A percentile compares a stretch with the other conserved stretches of the same genome.
phyloP scores from a whole-genome alignment of 2,888 invertebrate species.

The Sinotaia quadrata region DNA sequence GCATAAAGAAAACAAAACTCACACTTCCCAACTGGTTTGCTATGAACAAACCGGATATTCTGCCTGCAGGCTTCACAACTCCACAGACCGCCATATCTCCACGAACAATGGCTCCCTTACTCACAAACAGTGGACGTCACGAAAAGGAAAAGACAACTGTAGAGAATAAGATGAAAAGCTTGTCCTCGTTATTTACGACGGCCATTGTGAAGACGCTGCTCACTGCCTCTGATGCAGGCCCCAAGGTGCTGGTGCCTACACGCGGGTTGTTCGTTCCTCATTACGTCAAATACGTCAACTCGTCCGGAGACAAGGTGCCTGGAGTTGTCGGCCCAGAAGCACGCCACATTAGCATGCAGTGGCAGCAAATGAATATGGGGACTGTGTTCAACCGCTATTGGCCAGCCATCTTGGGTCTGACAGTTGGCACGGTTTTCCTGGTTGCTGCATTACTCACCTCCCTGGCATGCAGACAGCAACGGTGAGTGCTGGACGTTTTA shows the following conservation, averaged over 20 bases:
- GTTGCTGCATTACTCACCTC: slow-evolving; percentile 46
- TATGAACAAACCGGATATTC: too few relatives aligned
- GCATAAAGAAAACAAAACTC: slow-evolving; percentile 1
- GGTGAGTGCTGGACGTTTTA: slow-evolving; percentile 33
- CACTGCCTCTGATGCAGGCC: slow-evolving; percentile 26
- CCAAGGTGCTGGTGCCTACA: slow-evolving; percentile 36
- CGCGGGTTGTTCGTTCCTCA: slow-evolving; percentile 35
- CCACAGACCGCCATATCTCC: too few relatives aligned
- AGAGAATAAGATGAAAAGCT: too few relatives aligned
- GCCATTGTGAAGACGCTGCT: slow-evolving; percentile 13
- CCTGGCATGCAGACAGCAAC: slow-evolving; percentile 42
- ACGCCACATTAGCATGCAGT: slow-evolving; percentile 24
- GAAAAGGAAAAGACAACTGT: too few relatives aligned
- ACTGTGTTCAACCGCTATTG: slow-evolving; percentile 46
- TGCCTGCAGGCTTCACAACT: too few relatives aligned
- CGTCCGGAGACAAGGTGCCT: neutral
- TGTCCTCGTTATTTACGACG: too few relatives aligned
- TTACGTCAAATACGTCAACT: neutral
- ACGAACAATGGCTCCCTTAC: too few relatives aligned
- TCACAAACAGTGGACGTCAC: too few relatives aligned
- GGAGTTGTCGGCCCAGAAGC: slow-evolving; percentile 27
- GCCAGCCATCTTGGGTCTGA: slow-evolving; percentile 48
- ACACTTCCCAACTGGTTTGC: slow-evolving; percentile 18
- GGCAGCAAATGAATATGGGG: slow-evolving; percentile 26
- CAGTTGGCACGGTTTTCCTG: slow-evolving; percentile 45